A percentile compares a stretch with the other conserved stretches of the same genome.
Conservation (phyloP, 2,797 vertebrate species). For the Nannoperca australis region DNA sequence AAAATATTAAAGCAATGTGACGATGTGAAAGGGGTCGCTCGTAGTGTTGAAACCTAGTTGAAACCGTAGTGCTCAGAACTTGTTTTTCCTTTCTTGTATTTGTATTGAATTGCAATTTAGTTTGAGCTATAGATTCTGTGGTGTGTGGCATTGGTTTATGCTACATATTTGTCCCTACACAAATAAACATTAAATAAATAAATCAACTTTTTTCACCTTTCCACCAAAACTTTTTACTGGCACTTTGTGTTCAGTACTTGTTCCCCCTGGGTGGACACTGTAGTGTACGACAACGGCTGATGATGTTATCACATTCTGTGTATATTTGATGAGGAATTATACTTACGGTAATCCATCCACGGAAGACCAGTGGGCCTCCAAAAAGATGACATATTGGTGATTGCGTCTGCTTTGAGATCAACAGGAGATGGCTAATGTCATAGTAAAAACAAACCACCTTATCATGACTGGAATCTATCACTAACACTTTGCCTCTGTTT, state of each 20-base stretch:
- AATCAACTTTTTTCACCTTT: background rate
- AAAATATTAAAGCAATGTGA: too few relatives aligned
- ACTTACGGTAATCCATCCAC: background rate
- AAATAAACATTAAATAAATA: too few relatives aligned
- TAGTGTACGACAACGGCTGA: background rate
- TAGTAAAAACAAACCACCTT: constrained; percentile 59
- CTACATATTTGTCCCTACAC: too few relatives aligned
- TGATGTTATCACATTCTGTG: constrained; percentile 18
- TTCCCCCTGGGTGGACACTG: background rate
- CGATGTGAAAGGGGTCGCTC: too few relatives aligned
- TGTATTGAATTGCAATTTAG: too few relatives aligned
- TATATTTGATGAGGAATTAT: constrained; percentile 36
- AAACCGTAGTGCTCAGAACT: too few relatives aligned
- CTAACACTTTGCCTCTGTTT: constrained; percentile 68
- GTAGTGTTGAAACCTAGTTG: too few relatives aligned
- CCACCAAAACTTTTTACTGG: background rate
- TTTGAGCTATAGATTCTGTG: too few relatives aligned
- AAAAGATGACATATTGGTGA: constrained; percentile 18
- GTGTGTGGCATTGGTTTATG: too few relatives aligned
- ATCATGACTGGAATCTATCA: constrained; percentile 67
- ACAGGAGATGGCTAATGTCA: constrained; percentile 59
- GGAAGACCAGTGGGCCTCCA: constrained; percentile 2
- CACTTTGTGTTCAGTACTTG: background rate
- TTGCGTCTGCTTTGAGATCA: constrained; percentile 47
- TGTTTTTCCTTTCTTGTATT: too few relatives aligned